Percentiles rank a stretch among this genome's conserved stretches.
Evolutionary conservation across 2,113 vertebrate species (phyloP).

Genomic region (Tichodroma muraria): DNA sequence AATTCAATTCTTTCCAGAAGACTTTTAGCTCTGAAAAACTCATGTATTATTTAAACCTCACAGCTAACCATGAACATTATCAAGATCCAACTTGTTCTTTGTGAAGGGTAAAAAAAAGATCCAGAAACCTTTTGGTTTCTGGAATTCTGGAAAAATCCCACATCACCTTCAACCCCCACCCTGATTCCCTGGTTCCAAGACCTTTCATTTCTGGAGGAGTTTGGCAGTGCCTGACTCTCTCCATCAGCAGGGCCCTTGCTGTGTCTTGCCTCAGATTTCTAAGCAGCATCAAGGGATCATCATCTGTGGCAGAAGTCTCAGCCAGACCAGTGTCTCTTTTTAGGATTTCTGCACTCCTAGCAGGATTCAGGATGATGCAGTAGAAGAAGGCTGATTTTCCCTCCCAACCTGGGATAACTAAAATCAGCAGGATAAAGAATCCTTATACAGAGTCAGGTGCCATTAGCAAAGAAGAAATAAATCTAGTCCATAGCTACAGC

Average conservation of each 20-base stretch:
- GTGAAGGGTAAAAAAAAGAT: too few species aligned
- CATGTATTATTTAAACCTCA: constrained; percentile 27
- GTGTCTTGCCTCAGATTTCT: not conserved
- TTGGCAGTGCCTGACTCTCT: not conserved
- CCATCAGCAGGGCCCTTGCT: not conserved
- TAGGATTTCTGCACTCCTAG: not conserved
- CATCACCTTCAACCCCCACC: not conserved
- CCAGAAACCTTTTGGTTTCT: not conserved
- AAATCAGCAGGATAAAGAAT: not conserved
- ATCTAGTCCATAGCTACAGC: not conserved
- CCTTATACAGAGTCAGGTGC: not conserved
- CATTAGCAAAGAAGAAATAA: not conserved
- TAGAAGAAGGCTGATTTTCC: not conserved
- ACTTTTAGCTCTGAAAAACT: not conserved
- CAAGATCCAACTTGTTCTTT: not conserved
- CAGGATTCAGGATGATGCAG: not conserved
- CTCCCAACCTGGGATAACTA: not conserved
- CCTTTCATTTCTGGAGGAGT: not conserved
- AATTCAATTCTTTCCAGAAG: constrained; percentile 28
- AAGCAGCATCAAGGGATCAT: not conserved
- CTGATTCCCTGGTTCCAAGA: not conserved
- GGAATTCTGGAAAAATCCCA: not conserved
- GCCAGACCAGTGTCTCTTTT: not conserved
- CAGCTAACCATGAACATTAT: not conserved
- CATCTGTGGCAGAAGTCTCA: not conserved